Percentiles rank a stretch among this genome's conserved stretches.
These are phyloP conservation scores for Eubasilissa regina DNA, from an alignment of 1,140 invertebrate genomes.

Conservation along the genomic window DNA sequence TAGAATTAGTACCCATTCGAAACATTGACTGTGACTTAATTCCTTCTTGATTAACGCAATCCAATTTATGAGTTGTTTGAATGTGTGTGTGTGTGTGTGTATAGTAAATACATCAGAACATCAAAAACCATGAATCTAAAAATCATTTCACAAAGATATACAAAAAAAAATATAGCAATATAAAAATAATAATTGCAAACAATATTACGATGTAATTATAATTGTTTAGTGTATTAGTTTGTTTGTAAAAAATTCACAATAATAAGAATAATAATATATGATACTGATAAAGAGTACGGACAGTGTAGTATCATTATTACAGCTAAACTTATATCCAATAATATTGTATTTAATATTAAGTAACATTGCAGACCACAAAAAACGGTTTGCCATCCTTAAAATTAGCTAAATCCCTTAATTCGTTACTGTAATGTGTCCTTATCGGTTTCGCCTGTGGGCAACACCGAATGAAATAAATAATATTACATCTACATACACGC, in stretches of 20 bases:
- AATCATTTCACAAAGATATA: too few species aligned
- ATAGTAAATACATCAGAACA: too few species aligned
- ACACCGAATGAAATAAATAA: conserved; percentile 19
- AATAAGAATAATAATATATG: not conserved
- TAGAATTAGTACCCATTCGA: too few species aligned
- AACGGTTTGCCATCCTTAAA: not conserved
- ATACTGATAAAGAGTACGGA: conserved; percentile 13
- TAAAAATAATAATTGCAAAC: too few species aligned
- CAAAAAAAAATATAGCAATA: too few species aligned
- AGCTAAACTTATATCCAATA: conserved; percentile 5
- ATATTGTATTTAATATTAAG: conserved; percentile 13
- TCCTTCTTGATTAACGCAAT: too few species aligned
- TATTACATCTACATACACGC: conserved; percentile 15
- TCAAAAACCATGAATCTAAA: too few species aligned
- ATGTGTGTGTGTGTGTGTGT: too few species aligned
- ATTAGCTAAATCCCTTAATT: conserved; percentile 24
- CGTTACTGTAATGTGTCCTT: not conserved
- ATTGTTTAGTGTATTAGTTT: not conserved
- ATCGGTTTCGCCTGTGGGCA: not conserved
- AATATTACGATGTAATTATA: not conserved
- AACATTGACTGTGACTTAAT: too few species aligned
- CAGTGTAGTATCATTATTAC: conserved; percentile 17
- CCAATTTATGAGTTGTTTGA: too few species aligned
- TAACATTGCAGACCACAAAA: conserved; percentile 8
- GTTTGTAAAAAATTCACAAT: not conserved